Conservation (phyloP, 2,113 vertebrate species). For the Phyllostomus discolor region DNA sequence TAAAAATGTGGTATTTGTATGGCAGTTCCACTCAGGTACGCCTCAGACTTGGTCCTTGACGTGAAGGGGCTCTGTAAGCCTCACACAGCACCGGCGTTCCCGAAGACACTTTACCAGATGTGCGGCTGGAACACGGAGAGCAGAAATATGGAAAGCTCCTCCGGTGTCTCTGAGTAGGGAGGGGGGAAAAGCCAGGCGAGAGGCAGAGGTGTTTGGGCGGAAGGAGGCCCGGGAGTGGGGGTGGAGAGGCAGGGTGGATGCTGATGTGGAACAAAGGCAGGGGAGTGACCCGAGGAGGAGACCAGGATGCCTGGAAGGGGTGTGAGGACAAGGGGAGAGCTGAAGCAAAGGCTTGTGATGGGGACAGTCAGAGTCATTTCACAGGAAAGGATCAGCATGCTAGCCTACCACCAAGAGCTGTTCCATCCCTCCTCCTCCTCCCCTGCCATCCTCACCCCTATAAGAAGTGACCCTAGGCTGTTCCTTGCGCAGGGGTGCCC, state of each 20-base stretch:
- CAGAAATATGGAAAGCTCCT: neutral
- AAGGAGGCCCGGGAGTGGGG: neutral
- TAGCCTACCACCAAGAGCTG: neutral
- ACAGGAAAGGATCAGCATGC: neutral
- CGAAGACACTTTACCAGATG: slow-evolving; percentile 23
- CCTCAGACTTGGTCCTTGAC: neutral
- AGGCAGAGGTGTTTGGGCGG: neutral
- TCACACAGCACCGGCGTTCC: neutral
- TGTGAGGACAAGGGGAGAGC: neutral
- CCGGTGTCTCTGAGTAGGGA: neutral
- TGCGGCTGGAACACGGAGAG: neutral
- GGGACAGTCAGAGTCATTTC: neutral
- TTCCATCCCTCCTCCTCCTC: neutral
- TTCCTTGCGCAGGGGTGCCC: neutral
- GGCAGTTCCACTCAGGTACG: neutral
- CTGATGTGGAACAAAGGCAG: neutral
- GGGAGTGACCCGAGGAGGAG: neutral
- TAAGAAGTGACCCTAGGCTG: neutral
- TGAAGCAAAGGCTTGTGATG: neutral
- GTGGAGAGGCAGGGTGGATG: neutral
- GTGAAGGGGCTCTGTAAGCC: slow-evolving; percentile 32
- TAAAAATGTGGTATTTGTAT: slow-evolving; percentile 22
- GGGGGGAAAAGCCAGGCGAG: neutral
- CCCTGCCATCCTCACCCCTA: neutral
- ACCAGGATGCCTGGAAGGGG: neutral